Base-by-base conservation (phyloP, 2,113 vertebrate species). In the Clupea harengus region DNA sequence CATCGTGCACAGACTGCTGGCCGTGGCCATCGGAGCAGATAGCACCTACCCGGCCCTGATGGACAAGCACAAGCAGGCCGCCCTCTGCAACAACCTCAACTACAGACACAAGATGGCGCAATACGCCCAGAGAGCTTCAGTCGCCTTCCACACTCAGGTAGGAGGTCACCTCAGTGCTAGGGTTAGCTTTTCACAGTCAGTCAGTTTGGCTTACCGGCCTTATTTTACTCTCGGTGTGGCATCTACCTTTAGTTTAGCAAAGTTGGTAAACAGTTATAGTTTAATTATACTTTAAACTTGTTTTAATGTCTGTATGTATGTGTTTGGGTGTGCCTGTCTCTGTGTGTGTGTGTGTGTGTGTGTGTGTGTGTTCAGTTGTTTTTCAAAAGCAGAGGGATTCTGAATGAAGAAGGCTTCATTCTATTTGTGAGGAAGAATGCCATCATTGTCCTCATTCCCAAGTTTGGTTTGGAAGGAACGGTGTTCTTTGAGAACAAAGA, bases 71-170 rank as follows among this genome's bases (percentile, higher is more conserved):
- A 99, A 98, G 89, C 95, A 97, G 84, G 94, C 97, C 0, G 96
- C 97, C 8, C 93, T 97, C 49, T 97, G 97, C 92, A 99, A 95
- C 95, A 99, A 99, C 90, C 97, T 99, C 89, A 99, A 99, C 92
- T 99, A 97, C 91, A 94, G 98, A 85, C 98, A 99, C 89, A 99
- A 99, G 94, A 99, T 99, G 98, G 94, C 98, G 86, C 98, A 99
- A 4, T 99, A 99, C 0, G 97, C 98, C 7, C 98, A 99, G 64
- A 96, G 98, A 72, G 96, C 98, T 0, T 99, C 98, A 3, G 97
- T 99, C 78, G 95, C 97, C n/a, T 99, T 97, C 94, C 97, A 99
- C 88, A 99, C 98, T 0, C 98, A 99, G 96, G 98, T 99, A 86
- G 85, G 46, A 6, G 2, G 4, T 46, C n/a, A 60, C 4, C 39